Base-by-base conservation (phyloP, 1,140 invertebrate species). In the Drosophila nannoptera region DNA sequence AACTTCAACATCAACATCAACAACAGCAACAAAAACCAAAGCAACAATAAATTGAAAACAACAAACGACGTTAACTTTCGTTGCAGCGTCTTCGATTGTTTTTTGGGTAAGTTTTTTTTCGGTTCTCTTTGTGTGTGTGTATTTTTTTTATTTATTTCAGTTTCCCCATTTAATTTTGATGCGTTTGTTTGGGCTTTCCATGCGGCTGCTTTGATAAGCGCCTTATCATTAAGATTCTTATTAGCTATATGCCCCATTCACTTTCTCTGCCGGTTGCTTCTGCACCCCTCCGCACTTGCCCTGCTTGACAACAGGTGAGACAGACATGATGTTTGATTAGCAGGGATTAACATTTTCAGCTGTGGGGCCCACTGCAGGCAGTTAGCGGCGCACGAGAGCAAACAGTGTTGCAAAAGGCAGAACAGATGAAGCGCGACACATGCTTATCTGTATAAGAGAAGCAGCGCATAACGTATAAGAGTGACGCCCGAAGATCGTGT, bases 51-150 rank as follows among this genome's bases (percentile, higher is more conserved):
- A 29, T 31, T 32, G 22, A 11, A 66, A 40, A 54, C 4, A 38
- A 46, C 22, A 54, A 29, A 22, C 42, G 7, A 33, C 52, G 53
- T 55, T 36, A 56, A 72, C 65, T 58, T 62, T 52, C 65, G 36
- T 63, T 63, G 65, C 67, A 69, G 63, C 66, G 60, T 69, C 66
- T 56, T 56, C 60, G 46, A 46, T 55, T 53, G 69, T 56, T 48
- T 54, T 22, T 64, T 55, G 55, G 71, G 71, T 73, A 73, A 73
- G 71, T 73, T 53, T 50, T 61, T 45, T 43, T 36, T n/a, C n/a
- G 36, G 46, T 43, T 50, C 36, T 42, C 29, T 29, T 61, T 55
- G n/a, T 43, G 11, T 49, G 22, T 22, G 22, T 22, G 22, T 22
- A 3, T 42, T 42, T 4, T 42, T 11, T 43, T 62, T 1, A 5